phyloP scores from a whole-genome alignment of 2,797 vertebrate species.

The Myiotriccus ornatus region DNA sequence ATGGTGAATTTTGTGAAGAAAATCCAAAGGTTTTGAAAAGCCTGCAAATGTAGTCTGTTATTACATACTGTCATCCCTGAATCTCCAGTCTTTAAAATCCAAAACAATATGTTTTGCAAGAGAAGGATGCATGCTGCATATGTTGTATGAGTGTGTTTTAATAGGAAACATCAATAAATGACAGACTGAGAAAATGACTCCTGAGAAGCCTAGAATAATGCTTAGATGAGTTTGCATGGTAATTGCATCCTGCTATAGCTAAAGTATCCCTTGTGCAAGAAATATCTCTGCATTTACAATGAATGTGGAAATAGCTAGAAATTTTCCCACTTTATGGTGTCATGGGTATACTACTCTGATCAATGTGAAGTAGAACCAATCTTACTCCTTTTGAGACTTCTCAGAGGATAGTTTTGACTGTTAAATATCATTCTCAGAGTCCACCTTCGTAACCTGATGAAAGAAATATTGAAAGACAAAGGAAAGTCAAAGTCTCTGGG shows the following conservation, averaged over 20 bases:
- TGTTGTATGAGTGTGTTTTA: not conserved
- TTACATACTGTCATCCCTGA: not conserved
- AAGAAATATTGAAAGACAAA: not conserved
- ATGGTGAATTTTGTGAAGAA: conserved; percentile 11
- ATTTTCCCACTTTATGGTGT: not conserved
- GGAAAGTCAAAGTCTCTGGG: not conserved
- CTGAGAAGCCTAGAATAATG: not conserved
- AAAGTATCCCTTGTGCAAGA: not conserved
- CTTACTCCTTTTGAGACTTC: not conserved
- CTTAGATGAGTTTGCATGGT: not conserved
- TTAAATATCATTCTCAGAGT: not conserved
- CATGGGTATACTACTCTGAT: not conserved
- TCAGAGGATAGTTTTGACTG: not conserved
- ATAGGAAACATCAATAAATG: not conserved
- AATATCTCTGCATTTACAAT: conserved; percentile 6
- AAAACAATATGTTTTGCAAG: not conserved
- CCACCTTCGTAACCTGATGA: not conserved
- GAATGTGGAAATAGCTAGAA: not conserved
- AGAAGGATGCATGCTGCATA: not conserved
- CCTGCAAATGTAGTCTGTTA: not conserved
- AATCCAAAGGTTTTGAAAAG: conserved; percentile 15
- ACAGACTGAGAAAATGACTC: not conserved
- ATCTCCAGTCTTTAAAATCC: not conserved
- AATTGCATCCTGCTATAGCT: not conserved
- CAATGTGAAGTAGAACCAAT: not conserved